Percentiles rank a stretch among this genome's conserved stretches.
These are phyloP conservation scores for Thereva nobilitata DNA, from an alignment of 2,888 invertebrate species.

Conservation along the genomic window DNA sequence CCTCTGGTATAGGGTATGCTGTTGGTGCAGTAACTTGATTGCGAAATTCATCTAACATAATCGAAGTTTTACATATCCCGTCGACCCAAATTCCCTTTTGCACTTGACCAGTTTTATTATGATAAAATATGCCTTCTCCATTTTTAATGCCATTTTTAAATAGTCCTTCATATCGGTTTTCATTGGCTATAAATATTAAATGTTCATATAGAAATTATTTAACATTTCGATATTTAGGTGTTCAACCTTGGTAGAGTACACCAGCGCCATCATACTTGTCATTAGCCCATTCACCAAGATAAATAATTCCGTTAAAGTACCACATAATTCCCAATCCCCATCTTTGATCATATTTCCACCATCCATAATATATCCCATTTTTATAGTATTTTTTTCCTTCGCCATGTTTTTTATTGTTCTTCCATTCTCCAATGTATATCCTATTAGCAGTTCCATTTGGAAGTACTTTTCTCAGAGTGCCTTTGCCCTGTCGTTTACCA, in stretches of 20 bases:
- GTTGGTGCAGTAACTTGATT: constrained; percentile 48
- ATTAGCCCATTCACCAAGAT: constrained; percentile 54
- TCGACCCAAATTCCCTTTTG: constrained; percentile 56
- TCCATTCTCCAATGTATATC: constrained; percentile 54
- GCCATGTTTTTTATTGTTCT: constrained; percentile 51
- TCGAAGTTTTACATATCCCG: constrained; percentile 50
- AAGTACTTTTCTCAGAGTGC: constrained; percentile 49
- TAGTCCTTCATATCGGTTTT: constrained; percentile 55
- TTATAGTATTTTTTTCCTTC: constrained; percentile 54
- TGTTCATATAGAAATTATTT: neutral
- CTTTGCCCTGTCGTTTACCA: constrained; percentile 51
- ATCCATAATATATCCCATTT: constrained; percentile 52
- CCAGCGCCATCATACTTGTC: constrained; percentile 52
- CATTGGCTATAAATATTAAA: constrained; percentile 48
- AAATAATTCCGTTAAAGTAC: constrained; percentile 51
- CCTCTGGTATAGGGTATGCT: constrained; percentile 49
- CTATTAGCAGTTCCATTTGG: constrained; percentile 47
- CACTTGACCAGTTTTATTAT: constrained; percentile 53
- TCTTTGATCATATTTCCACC: constrained; percentile 51
- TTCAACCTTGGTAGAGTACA: constrained; percentile 47
- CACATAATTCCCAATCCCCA: constrained; percentile 55
- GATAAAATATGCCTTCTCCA: constrained; percentile 55
- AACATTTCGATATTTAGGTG: neutral
- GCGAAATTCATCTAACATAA: constrained; percentile 51
- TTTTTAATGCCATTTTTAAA: constrained; percentile 53